Evolutionary conservation across 1,140 invertebrate species (phyloP), one percentile per base, ranked within the genome.

Genomic region (Bombus ignitus): DNA sequence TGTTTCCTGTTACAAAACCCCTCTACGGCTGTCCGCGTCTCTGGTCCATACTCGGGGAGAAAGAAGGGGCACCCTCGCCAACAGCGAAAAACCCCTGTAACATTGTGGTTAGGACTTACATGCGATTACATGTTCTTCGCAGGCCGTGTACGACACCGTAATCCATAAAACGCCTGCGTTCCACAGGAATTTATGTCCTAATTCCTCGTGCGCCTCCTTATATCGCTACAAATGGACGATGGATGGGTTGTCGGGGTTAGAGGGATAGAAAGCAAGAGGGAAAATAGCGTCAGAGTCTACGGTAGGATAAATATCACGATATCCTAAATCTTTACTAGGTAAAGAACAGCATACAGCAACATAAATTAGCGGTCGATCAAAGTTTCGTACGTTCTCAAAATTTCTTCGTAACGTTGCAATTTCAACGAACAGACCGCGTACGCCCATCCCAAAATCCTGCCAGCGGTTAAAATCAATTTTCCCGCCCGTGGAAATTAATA

Each of bases 1-100:
- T 93, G 93, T 84, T 94, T 93, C 93, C 92, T 91, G 91, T 90
- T 86, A 86, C 80, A 87, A 92, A 91, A 79, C 88, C 82, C 71
- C 80, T 47, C 66, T 47, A 13, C 35, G n/a, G 1, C 12, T 57
- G 6, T 3, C 25, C 15, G 12, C 8, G 44, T 47, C 10, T 59
- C 57, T 39, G 37, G 28, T 76, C 47, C 65, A 79, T 37, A 42
- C n/a, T 57, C 57, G 22, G 59, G 82, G 81, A 44, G 57, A 73
- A 59, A 65, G 76, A 72, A 83, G 71, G 81, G 72, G 53, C 74
- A 83, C 75, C 73, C 86, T 57, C 59, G 62, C 72, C 66, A 35
- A 44, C 79, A 73, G 59, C 53, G 47, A 39, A 32, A 25, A 32
- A n/a, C 53, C 78, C 77, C 81, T 32, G 70, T 44, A 44, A n/a